Evolutionary conservation across 2,113 vertebrate genomes (phyloP).

Genomic region (Oplegnathus fasciatus): DNA sequence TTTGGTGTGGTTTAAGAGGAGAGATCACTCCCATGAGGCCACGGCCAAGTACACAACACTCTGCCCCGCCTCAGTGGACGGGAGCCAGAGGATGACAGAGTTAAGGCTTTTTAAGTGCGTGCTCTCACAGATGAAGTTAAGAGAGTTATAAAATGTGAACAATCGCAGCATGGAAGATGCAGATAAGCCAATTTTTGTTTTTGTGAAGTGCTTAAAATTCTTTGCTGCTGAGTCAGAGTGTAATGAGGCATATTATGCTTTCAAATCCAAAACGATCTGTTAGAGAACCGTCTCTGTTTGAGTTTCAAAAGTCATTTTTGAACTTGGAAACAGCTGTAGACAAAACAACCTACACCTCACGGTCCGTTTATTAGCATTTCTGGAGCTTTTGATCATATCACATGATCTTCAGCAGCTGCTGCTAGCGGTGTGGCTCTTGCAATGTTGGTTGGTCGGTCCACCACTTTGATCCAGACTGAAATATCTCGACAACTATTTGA

Average conservation of each 20-base stretch:
- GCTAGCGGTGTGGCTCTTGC: not conserved
- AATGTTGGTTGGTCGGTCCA: not conserved
- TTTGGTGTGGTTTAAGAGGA: slow-evolving; percentile 54
- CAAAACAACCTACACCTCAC: not conserved
- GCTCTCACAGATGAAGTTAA: slow-evolving; percentile 7
- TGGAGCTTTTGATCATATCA: not conserved
- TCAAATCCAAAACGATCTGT: slow-evolving; percentile 4
- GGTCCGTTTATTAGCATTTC: not conserved
- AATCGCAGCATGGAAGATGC: not conserved
- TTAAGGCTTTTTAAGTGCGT: slow-evolving; percentile 18
- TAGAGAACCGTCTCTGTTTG: not conserved
- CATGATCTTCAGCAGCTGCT: not conserved
- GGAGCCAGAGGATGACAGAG: slow-evolving; percentile 31
- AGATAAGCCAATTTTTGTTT: not conserved
- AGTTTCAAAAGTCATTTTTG: not conserved
- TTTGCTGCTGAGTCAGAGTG: not conserved
- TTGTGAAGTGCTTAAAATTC: slow-evolving; percentile 8
- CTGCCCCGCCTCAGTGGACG: slow-evolving; percentile 25
- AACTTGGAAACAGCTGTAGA: not conserved
- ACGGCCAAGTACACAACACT: slow-evolving; percentile 5
- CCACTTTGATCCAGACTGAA: not conserved
- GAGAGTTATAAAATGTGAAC: not conserved
- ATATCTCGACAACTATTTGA: not conserved
- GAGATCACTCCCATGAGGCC: slow-evolving; percentile 44
- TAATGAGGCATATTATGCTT: not conserved